These are phyloP conservation scores for Polypedilum vanderplanki DNA, from an alignment of 1,140 invertebrate species.

Conservation along the genomic window DNA sequence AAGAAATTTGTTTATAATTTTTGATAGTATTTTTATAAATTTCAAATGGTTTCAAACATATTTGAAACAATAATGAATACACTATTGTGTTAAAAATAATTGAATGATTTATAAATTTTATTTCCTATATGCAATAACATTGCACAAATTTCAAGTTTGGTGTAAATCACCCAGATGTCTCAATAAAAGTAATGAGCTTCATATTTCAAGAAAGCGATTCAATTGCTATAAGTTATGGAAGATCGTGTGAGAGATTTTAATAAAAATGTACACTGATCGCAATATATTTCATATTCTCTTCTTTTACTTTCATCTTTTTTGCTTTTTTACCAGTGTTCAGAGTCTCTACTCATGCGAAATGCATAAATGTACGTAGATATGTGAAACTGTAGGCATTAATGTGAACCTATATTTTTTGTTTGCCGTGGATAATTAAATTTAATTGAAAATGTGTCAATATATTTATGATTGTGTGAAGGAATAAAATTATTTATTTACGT, in stretches of 20 bases:
- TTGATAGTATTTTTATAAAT: too few relatives aligned
- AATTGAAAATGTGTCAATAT: slow-evolving; percentile 29
- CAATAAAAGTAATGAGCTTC: slow-evolving; percentile 24
- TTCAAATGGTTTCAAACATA: too few relatives aligned
- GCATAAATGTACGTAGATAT: not conserved
- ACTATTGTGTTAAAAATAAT: too few relatives aligned
- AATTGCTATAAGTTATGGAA: slow-evolving; percentile 26
- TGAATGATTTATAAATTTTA: too few relatives aligned
- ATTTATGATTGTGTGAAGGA: slow-evolving; percentile 28
- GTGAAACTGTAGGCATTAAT: not conserved
- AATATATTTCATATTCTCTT: not conserved
- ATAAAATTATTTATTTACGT: not conserved
- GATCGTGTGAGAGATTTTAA: slow-evolving; percentile 24
- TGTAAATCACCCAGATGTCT: slow-evolving; percentile 23
- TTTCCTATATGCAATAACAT: not conserved
- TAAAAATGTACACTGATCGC: not conserved
- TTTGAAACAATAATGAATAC: too few relatives aligned
- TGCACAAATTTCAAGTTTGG: not conserved
- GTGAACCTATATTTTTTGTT: not conserved
- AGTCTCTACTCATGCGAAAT: too few relatives aligned
- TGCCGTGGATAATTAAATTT: slow-evolving; percentile 26
- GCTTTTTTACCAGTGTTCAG: too few relatives aligned
- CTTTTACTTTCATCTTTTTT: not conserved
- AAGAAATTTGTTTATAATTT: too few relatives aligned
- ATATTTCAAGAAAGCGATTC: slow-evolving; percentile 20